phyloP scores from a whole-genome alignment of 1,140 invertebrate species.

The Glossosoma conforme region DNA sequence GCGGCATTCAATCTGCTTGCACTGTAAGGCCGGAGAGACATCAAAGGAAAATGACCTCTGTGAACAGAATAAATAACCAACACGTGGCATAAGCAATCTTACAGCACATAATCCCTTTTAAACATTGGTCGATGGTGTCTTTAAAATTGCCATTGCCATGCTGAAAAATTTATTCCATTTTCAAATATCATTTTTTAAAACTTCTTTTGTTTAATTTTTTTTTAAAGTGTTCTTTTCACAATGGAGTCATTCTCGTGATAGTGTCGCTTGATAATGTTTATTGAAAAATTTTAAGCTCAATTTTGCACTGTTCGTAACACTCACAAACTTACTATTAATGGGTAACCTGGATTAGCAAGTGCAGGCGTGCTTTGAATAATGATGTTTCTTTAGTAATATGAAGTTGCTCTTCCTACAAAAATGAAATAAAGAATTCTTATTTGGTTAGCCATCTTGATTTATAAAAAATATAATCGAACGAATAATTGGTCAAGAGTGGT shows the following conservation, averaged over 20 bases:
- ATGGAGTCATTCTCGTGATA: background rate
- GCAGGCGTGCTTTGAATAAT: constrained; percentile 25
- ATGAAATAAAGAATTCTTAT: background rate
- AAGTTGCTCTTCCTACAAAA: constrained; percentile 33
- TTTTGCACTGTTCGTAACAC: no score
- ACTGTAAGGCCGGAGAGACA: constrained; percentile 44
- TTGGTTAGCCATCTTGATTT: background rate
- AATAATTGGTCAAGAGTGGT: no score
- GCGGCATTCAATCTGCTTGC: constrained; percentile 34
- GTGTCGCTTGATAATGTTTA: background rate
- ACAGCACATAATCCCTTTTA: constrained; percentile 16
- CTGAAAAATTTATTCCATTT: no score
- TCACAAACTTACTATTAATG: constrained; percentile 23
- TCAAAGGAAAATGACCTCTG: no score
- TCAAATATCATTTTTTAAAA: no score
- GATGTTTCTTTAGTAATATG: constrained; percentile 48
- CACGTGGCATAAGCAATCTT: no score
- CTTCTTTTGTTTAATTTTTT: no score
- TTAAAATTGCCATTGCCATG: no score
- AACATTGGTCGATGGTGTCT: constrained; percentile 12
- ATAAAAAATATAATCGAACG: background rate
- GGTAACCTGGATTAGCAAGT: constrained; percentile 37
- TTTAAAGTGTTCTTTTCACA: background rate
- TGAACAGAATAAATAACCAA: no score
- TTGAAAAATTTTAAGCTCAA: no score